These are phyloP conservation scores for Carlito syrichta DNA, from an alignment of 2,113 vertebrate species.

Conservation along the genomic window DNA sequence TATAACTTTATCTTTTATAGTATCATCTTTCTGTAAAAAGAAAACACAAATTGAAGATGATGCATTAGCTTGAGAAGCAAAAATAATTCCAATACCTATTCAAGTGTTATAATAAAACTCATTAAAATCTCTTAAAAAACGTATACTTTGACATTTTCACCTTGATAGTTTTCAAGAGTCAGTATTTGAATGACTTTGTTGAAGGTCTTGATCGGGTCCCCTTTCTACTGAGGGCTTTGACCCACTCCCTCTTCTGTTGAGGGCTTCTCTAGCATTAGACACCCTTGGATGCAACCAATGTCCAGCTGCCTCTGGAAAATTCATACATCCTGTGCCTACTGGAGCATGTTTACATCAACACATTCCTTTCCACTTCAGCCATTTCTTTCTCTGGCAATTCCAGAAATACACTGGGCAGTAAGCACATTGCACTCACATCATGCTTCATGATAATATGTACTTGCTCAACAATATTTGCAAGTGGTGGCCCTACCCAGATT, in stretches of 20 bases:
- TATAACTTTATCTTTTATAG: no score
- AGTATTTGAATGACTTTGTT: background rate
- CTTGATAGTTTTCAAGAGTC: background rate
- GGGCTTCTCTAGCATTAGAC: background rate
- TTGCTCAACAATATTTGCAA: background rate
- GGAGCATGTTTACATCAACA: background rate
- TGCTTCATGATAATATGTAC: no score
- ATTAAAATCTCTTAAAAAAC: constrained; percentile 5
- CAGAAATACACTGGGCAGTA: no score
- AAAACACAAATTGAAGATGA: background rate
- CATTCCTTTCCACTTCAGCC: background rate
- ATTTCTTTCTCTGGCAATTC: rapidly evolving
- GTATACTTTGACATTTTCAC: background rate
- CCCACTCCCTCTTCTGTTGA: background rate
- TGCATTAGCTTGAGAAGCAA: background rate
- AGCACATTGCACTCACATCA: background rate
- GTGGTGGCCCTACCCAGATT: background rate
- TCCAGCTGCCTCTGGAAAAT: background rate
- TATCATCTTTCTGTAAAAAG: background rate
- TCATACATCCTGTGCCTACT: no score
- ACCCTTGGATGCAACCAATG: background rate
- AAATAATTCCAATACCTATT: background rate
- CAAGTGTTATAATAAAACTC: background rate
- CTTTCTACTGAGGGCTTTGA: no score
- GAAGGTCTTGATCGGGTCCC: background rate